Evolutionary conservation across 2,888 invertebrate species (phyloP).

Genomic region (Meiosimyza platycephala): DNA sequence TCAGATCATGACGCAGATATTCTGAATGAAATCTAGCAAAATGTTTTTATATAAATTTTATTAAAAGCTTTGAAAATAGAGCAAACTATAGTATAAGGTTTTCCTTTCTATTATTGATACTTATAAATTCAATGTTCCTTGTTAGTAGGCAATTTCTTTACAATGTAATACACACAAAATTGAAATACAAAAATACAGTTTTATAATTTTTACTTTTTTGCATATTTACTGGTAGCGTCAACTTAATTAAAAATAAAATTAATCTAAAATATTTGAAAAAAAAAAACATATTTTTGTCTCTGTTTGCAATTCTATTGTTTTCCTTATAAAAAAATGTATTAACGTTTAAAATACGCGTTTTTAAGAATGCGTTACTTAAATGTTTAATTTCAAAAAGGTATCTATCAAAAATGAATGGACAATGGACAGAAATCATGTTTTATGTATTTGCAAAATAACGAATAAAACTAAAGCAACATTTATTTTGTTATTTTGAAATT

Average conservation of each 20-base stretch:
- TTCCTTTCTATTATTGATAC: neutral
- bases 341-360: no score
- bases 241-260: neutral
- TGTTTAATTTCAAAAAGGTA: no score
- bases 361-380: no score
- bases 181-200: conserved; percentile 17
- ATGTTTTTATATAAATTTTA: neutral
- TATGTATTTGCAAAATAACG: neutral
- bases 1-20: neutral
- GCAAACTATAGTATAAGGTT: neutral
- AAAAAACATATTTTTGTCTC: neutral
- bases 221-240: neutral
- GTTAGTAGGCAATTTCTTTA: neutral
- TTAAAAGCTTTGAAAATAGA: neutral
- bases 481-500: neutral
- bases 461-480: neutral
- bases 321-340: no score
- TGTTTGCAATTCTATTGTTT: neutral
- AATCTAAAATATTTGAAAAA: neutral
- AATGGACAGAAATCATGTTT: neutral
- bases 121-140: conserved; percentile 13
- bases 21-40: neutral
- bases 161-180: neutral
- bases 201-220: neutral
- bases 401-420: neutral